Evolutionary conservation across 2,797 vertebrate species (phyloP).

Genomic region (Esox masquinongy): DNA sequence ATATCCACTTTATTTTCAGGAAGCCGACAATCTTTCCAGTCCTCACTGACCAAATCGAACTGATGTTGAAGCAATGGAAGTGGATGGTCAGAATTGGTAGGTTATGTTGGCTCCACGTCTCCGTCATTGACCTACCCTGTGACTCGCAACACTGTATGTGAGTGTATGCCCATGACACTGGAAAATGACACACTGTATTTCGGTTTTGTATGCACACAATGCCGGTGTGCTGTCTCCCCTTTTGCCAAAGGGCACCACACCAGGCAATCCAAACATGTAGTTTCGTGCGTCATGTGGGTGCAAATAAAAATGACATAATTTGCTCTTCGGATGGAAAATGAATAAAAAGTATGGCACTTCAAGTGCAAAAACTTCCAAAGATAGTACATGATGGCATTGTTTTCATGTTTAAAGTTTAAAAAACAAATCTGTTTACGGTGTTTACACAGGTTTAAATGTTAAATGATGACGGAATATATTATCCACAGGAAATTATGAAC

Average conservation of each 20-base stretch:
- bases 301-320: conserved; percentile 12
- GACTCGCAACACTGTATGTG: conserved; percentile 22
- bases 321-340: background rate
- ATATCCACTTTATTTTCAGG: conserved; percentile 8
- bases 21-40: background rate
- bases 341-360: conserved; percentile 17
- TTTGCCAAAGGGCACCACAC: background rate
- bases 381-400: conserved; percentile 2
- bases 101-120: conserved; percentile 20
- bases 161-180: conserved; percentile 43
- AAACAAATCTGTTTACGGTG: background rate
- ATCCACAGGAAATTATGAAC: background rate
- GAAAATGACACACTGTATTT: conserved; percentile 32
- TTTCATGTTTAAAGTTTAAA: background rate
- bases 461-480: background rate
- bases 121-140: background rate
- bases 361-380: conserved; percentile 4
- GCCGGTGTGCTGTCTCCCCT: conserved; percentile 15
- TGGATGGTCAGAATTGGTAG: background rate
- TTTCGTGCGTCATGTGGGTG: conserved; percentile 9
- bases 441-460: background rate
- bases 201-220: conserved; percentile 11
- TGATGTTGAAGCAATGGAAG: conserved; percentile 16
- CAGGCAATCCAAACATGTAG: conserved; percentile 16
- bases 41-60: conserved; percentile 14